Percentiles rank a stretch among this genome's conserved stretches.
Evolutionary conservation across 2,113 vertebrate species (phyloP).

Genomic region (Atrichornis clamosus): DNA sequence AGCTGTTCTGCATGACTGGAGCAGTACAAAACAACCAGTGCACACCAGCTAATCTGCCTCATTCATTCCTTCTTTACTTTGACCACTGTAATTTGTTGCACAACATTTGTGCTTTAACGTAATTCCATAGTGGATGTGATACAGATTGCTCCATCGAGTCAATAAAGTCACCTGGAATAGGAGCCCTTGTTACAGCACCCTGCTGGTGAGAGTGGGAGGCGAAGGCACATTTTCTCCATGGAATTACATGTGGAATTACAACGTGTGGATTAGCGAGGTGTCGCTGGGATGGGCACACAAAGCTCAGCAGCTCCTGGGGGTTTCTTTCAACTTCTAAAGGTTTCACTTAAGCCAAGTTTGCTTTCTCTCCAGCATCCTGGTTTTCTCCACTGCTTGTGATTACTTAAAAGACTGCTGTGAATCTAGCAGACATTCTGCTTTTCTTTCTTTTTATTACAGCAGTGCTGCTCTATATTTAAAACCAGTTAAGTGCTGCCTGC

Average conservation of each 20-base stretch:
- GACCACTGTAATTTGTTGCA: slow-evolving; percentile 11
- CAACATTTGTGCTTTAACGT: background rate
- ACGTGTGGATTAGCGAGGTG: rapidly evolving
- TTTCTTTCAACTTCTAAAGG: background rate
- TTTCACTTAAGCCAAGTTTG: background rate
- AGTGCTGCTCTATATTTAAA: background rate
- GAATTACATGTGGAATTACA: background rate
- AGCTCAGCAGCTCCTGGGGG: background rate
- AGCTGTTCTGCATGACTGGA: background rate
- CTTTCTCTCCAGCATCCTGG: background rate
- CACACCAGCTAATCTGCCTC: background rate
- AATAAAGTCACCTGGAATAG: background rate
- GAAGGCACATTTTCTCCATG: background rate
- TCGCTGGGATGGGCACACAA: background rate
- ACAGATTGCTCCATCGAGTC: background rate
- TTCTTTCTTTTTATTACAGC: background rate
- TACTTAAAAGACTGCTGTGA: background rate
- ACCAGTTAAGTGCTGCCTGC: background rate
- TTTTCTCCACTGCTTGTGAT: background rate
- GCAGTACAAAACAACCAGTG: background rate
- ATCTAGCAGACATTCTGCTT: background rate
- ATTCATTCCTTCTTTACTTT: slow-evolving; percentile 1
- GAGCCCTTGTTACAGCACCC: background rate
- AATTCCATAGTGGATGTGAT: background rate
- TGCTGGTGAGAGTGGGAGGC: background rate